phyloP scores from a whole-genome alignment of 2,797 vertebrate genomes.

The Danio kyathit region DNA sequence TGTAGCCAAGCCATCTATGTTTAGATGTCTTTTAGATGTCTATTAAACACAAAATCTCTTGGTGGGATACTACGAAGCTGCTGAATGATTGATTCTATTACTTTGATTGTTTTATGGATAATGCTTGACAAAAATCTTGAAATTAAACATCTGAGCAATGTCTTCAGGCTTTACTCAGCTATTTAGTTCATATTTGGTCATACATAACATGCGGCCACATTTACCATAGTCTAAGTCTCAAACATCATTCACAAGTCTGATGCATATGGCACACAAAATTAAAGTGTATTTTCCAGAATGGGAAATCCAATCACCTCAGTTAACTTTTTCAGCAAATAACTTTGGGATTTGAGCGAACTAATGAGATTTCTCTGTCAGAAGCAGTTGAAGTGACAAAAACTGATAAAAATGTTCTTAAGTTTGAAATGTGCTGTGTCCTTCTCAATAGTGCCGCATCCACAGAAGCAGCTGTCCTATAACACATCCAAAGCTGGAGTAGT shows the following conservation, averaged over 20 bases:
- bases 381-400: neutral
- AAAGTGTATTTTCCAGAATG: neutral
- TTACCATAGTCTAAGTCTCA: neutral
- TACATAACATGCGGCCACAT: neutral
- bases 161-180: too few relatives aligned
- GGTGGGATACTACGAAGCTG: too few relatives aligned
- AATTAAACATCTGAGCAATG: too few relatives aligned
- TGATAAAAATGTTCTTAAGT: neutral
- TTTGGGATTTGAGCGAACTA: neutral
- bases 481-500: conserved; percentile 84
- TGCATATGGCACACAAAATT: too few relatives aligned
- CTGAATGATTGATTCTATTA: too few relatives aligned
- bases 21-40: too few relatives aligned
- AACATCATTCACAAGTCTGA: too few relatives aligned
- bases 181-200: neutral
- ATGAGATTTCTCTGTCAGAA: neutral
- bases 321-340: neutral
- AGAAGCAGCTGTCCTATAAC: conserved; percentile 86
- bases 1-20: too few relatives aligned
- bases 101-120: too few relatives aligned
- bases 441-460: conserved; percentile 80
- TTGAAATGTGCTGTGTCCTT: neutral
- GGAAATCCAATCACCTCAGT: neutral
- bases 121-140: too few relatives aligned
- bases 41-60: too few relatives aligned